Evolutionary conservation across 2,797 vertebrate species (phyloP).

Genomic region (Crypturellus tataupa): DNA sequence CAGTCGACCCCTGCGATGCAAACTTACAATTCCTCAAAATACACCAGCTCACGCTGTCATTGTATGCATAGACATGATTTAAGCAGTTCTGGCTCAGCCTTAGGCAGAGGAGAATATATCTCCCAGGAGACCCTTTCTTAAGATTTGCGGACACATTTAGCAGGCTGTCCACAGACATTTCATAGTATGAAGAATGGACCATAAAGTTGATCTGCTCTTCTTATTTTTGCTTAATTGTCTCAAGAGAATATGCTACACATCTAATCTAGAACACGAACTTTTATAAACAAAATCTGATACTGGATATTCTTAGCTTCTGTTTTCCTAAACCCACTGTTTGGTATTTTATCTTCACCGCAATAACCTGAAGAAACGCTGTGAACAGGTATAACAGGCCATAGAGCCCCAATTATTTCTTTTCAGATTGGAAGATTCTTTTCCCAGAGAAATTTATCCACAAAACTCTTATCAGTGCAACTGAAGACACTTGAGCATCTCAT

Average conservation of each 20-base stretch:
- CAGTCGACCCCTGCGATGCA: background rate
- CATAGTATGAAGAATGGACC: background rate
- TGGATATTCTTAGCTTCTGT: background rate
- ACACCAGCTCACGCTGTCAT: background rate
- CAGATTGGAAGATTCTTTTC: background rate
- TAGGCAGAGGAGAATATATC: background rate
- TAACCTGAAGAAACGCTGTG: background rate
- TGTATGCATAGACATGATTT: background rate
- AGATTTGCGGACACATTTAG: background rate
- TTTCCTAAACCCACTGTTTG: background rate
- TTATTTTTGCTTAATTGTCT: background rate
- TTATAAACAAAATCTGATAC: background rate
- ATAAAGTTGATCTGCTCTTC: background rate
- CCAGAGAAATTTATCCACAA: background rate
- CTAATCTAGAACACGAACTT: background rate
- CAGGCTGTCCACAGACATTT: background rate
- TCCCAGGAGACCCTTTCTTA: background rate
- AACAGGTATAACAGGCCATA: background rate
- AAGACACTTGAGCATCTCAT: background rate
- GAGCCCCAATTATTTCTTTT: background rate
- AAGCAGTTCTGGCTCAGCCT: background rate
- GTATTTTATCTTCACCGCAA: background rate
- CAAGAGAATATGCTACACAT: background rate
- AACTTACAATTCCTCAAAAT: background rate
- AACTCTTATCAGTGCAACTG: background rate